Percentiles rank a stretch among this genome's conserved stretches.
phyloP scores from a whole-genome alignment of 2,888 invertebrate genomes.

The Chloroclystis v-ata region DNA sequence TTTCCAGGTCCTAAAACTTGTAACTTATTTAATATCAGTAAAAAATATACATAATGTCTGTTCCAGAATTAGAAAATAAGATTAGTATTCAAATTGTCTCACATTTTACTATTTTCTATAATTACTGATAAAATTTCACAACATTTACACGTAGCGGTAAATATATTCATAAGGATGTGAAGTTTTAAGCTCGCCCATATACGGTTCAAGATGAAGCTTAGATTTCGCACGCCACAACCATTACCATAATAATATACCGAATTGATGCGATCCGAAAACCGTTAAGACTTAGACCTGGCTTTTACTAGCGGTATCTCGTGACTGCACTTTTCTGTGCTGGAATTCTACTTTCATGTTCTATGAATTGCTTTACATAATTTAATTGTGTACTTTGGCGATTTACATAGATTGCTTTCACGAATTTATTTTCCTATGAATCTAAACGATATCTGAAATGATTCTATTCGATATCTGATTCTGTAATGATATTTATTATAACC shows the following conservation, averaged over 20 bases:
- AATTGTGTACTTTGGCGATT: neutral
- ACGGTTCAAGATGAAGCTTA: constrained; percentile 37
- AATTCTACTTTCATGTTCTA: neutral
- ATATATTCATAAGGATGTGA: neutral
- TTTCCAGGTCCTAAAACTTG: too few relatives aligned
- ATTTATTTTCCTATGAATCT: neutral
- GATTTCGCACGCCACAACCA: constrained; percentile 42
- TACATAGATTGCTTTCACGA: neutral
- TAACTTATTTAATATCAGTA: too few relatives aligned
- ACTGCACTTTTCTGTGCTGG: constrained; percentile 4
- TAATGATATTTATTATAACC: too few relatives aligned
- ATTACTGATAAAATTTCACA: too few relatives aligned
- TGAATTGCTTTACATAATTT: constrained; percentile 1
- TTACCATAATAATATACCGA: constrained; percentile 39
- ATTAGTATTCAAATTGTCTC: too few relatives aligned
- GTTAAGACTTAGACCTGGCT: constrained; percentile 20
- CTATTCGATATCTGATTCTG: too few relatives aligned
- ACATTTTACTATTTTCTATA: too few relatives aligned
- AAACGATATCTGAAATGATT: too few relatives aligned
- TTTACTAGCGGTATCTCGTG: constrained; percentile 12
- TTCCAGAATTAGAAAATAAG: too few relatives aligned
- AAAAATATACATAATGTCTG: too few relatives aligned
- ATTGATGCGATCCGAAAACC: constrained; percentile 27
- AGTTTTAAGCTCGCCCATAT: constrained; percentile 28
- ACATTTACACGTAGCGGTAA: too few relatives aligned